Evolutionary conservation across 2,888 invertebrate species (phyloP), one percentile per base, ranked within the genome.

Genomic region (Meta bourneti): DNA sequence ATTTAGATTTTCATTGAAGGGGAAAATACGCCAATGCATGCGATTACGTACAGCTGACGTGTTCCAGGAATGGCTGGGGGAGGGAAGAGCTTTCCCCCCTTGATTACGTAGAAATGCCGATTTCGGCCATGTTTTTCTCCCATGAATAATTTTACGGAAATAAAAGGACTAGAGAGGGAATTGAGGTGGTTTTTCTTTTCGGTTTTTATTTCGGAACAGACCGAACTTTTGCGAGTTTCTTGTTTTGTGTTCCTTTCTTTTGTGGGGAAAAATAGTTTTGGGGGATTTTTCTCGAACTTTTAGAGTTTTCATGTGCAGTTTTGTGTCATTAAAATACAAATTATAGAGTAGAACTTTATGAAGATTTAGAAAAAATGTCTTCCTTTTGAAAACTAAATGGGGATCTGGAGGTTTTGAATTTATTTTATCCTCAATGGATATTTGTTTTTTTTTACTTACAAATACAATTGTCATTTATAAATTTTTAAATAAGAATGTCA

Each of bases 11-110:
- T 89, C 89, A 83, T 84, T 89, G 89, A 78, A 54, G 78, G 80
- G 54, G 89, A 84, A 79, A 89, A 84, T 89, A 78, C 83, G 72
- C 51, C 89, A 83, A 89, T 84, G 89, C 82, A 89, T 89, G 83
- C 78, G 78, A 89, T 89, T 89, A 84, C 52, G 71, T n/a, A 48
- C 89, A 89, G 89, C 89, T 89, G 89, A 80, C 81, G 88, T n/a
- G 51, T 48, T 61, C 69, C n/a, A 61, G 52, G 11, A 71, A 71
- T 19, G 52, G 52, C 34, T 49, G 9, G 16, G 48, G 77, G 77
- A 48, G 49, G 51, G 52, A 51, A 16, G 20, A 52, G 83, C 72
- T 72, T 74, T 51, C 20, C 51, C 7, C 71, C 83, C 51, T 52
- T 52, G 71, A 71, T 51, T 86, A 20, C 69, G 69, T 8, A 51